Conservation (phyloP, 2,888 invertebrate species). For the Anthophora plumipes region DNA sequence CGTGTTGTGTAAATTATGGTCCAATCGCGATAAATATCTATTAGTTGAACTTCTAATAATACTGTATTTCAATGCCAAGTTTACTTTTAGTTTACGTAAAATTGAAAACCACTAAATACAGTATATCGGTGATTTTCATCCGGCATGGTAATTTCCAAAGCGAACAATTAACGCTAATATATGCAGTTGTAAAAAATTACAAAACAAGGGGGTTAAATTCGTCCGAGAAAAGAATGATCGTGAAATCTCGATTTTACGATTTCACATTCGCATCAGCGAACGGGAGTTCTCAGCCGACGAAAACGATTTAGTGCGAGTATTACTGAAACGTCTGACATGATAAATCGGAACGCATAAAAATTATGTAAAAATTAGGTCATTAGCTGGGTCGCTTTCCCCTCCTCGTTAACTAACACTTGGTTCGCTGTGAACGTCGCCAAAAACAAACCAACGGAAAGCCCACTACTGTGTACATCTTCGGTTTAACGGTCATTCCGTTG, state of each 20-base stretch:
- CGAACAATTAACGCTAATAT: background rate
- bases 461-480: constrained; percentile 27
- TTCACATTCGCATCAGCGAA: background rate
- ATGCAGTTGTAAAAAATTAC: background rate
- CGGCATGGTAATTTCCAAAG: background rate
- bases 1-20: too few species aligned
- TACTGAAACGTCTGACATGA: constrained; percentile 18
- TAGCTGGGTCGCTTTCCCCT: constrained; percentile 17
- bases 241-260: constrained; percentile 5
- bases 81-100: background rate
- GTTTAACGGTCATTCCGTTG: constrained; percentile 32
- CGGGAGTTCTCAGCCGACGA: background rate
- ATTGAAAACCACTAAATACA: background rate
- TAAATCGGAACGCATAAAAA: constrained; percentile 30
- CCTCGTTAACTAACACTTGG: constrained; percentile 29
- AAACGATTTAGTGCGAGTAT: background rate
- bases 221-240: background rate
- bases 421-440: constrained; percentile 4
- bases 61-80: too few species aligned
- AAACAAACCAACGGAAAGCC: constrained; percentile 17
- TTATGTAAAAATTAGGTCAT: constrained; percentile 36
- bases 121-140: too few species aligned
- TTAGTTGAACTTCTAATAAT: too few species aligned
- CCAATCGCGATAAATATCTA: too few species aligned
- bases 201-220: background rate